Evolutionary conservation across 2,888 invertebrate genomes (phyloP).

Genomic region (Sesia bembeciformis): DNA sequence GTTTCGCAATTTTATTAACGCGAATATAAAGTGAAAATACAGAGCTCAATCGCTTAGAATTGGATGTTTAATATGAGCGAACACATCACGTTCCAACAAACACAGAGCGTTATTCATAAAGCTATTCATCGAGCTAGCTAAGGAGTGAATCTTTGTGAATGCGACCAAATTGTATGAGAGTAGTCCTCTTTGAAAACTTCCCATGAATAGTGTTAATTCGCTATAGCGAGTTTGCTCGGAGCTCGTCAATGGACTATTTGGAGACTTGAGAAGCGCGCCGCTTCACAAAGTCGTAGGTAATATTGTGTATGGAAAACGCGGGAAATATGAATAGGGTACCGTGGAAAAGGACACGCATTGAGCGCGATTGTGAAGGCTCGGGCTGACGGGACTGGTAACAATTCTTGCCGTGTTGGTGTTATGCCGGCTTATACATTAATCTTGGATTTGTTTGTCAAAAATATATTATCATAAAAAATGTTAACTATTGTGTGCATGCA

Average conservation of each 20-base stretch:
- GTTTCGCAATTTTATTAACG: neutral
- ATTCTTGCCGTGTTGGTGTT: neutral
- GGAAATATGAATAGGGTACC: constrained; percentile 59
- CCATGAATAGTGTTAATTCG: constrained; percentile 73
- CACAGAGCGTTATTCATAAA: constrained; percentile 61
- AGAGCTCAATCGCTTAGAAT: neutral
- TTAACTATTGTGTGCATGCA: neutral
- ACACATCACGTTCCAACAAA: constrained; percentile 35
- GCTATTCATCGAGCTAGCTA: constrained; percentile 61
- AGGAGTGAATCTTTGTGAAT: constrained; percentile 73
- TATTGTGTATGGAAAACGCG: constrained; percentile 70
- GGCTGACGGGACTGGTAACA: neutral
- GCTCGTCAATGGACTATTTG: constrained; percentile 71
- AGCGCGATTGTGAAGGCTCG: neutral
- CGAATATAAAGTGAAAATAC: neutral
- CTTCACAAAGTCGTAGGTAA: constrained; percentile 57
- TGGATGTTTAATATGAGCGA: constrained; percentile 13
- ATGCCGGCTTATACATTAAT: neutral
- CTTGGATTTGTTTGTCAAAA: neutral
- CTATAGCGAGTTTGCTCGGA: constrained; percentile 70
- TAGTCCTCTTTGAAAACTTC: constrained; percentile 72
- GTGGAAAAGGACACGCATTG: constrained; percentile 31
- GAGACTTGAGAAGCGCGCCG: constrained; percentile 57
- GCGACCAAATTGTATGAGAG: constrained; percentile 74
- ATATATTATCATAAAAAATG: neutral